phyloP scores from a whole-genome alignment of 2,888 invertebrate species.

The Tenthredo mesomela region DNA sequence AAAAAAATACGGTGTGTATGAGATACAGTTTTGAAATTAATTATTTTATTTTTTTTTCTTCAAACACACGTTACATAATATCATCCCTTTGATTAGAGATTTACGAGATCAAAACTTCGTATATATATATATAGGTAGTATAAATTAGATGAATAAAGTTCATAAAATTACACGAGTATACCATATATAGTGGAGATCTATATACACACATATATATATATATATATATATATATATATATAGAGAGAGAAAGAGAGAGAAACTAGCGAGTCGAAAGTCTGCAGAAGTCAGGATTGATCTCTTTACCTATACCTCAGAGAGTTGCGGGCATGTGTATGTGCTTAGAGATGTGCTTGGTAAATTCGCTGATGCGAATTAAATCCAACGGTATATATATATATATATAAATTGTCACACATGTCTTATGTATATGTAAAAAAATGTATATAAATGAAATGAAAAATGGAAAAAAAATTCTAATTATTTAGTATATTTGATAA shows the following conservation, averaged over 20 bases:
- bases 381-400: not conserved
- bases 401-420: too few species aligned
- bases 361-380: not conserved
- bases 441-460: too few species aligned
- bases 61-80: not conserved
- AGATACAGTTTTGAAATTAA: too few species aligned
- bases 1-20: too few species aligned
- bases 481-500: too few species aligned
- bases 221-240: not conserved
- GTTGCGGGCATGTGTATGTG: not conserved
- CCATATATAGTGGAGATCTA: too few species aligned
- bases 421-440: not conserved
- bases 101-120: not conserved
- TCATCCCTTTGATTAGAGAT: not conserved
- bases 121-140: not conserved
- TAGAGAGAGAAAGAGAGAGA: not conserved
- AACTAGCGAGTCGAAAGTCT: not conserved
- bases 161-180: not conserved
- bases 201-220: too few species aligned
- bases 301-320: not conserved
- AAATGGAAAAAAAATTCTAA: too few species aligned
- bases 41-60: not conserved
- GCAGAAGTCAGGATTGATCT: not conserved
- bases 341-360: not conserved
- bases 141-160: not conserved